Evolutionary conservation across 2,797 vertebrate genomes (phyloP).

Genomic region (Adelosebastes latens): DNA sequence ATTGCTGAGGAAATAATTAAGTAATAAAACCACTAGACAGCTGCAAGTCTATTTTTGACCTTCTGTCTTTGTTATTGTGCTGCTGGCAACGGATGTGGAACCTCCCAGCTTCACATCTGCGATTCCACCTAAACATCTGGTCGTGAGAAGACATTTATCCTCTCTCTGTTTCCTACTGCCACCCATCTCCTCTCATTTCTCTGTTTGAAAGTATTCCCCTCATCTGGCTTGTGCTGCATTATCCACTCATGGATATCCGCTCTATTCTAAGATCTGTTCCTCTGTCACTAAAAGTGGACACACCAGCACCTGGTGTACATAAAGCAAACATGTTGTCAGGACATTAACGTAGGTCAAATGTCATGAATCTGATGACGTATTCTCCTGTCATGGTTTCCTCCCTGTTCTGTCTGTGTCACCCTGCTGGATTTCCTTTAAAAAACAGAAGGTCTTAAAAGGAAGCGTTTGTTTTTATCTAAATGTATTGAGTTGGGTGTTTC

Average conservation of each 20-base stretch:
- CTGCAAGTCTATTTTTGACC: slow-evolving; percentile 49
- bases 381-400: slow-evolving; percentile 45
- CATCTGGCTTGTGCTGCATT: background rate
- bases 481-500: background rate
- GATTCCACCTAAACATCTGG: slow-evolving; percentile 62
- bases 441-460: background rate
- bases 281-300: background rate
- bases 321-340: slow-evolving; percentile 32
- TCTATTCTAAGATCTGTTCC: slow-evolving; percentile 1
- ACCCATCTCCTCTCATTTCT: background rate
- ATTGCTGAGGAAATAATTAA: slow-evolving; percentile 42
- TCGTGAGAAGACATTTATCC: background rate
- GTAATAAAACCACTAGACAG: slow-evolving; percentile 36
- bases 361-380: slow-evolving; percentile 31
- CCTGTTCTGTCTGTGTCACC: slow-evolving; percentile 4
- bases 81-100: slow-evolving; percentile 45
- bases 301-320: slow-evolving; percentile 11
- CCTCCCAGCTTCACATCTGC: slow-evolving; percentile 55
- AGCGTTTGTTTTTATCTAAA: background rate
- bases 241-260: background rate
- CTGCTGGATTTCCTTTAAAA: slow-evolving; percentile 48
- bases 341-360: slow-evolving; percentile 32
- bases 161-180: background rate
- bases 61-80: slow-evolving; percentile 51
- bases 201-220: background rate